A percentile compares a stretch with the other conserved stretches of the same genome.
Conservation (phyloP, 1,140 invertebrate genomes). For the Neuroterus valhalla region DNA sequence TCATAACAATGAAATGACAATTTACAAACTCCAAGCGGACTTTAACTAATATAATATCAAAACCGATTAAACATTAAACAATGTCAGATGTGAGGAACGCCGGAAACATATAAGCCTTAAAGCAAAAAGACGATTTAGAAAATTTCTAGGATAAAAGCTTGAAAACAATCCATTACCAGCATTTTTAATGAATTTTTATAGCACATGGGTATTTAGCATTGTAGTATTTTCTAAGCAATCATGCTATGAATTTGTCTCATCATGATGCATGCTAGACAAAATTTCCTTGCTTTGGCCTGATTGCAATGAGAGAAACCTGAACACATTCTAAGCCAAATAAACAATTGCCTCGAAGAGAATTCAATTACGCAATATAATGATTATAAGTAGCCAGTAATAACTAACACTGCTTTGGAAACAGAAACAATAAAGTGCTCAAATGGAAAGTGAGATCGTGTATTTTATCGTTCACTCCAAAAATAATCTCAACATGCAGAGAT, state of each 20-base stretch:
- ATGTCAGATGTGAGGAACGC: no score
- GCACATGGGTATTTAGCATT: not conserved
- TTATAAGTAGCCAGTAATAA: not conserved
- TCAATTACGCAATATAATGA: no score
- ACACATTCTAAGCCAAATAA: not conserved
- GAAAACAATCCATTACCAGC: no score
- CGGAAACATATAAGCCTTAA: no score
- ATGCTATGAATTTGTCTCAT: slow-evolving; percentile 14
- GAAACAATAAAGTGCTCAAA: slow-evolving; percentile 6
- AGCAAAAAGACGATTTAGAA: no score
- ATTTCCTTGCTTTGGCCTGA: not conserved
- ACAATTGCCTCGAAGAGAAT: not conserved
- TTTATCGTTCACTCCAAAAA: slow-evolving; percentile 6
- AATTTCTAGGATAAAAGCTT: no score
- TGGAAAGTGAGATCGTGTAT: slow-evolving; percentile 10
- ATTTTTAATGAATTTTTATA: no score
- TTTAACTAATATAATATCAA: no score
- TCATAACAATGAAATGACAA: slow-evolving; percentile 1
- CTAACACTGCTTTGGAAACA: not conserved
- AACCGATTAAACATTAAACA: no score
- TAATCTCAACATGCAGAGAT: slow-evolving; percentile 43
- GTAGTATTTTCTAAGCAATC: not conserved
- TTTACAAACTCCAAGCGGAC: no score
- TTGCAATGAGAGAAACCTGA: not conserved
- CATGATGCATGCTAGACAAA: slow-evolving; percentile 3